Conservation (phyloP, 2,888 invertebrate genomes). For the Aphrophora alni region DNA sequence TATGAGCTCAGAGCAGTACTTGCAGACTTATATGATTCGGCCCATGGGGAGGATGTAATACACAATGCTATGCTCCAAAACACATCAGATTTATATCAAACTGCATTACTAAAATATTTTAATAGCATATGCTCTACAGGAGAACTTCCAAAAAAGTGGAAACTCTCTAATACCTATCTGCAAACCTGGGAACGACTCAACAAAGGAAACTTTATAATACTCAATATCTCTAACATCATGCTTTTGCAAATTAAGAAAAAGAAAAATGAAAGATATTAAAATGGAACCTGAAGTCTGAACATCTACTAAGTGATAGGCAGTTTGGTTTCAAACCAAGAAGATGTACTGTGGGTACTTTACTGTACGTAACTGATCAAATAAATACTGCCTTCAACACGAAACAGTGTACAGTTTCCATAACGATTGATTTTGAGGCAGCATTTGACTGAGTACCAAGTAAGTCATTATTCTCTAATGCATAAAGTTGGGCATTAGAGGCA, state of each 20-base stretch:
- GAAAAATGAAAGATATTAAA: not conserved
- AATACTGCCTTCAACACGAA: not conserved
- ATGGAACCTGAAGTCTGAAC: not conserved
- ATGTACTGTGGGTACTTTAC: not conserved
- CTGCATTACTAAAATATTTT: no score
- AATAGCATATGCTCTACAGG: not conserved
- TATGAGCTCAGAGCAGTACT: not conserved
- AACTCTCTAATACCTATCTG: not conserved
- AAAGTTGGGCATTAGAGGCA: not conserved
- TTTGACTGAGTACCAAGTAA: not conserved
- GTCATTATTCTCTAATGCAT: not conserved
- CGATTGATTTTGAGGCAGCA: not conserved
- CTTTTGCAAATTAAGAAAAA: not conserved
- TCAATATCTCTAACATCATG: not conserved
- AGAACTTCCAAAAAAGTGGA: not conserved
- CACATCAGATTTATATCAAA: not conserved
- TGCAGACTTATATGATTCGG: not conserved
- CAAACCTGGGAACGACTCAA: not conserved
- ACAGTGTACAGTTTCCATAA: not conserved
- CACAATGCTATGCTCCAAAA: not conserved
- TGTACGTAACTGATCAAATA: not conserved
- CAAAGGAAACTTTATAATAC: not conserved
- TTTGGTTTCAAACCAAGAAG: no score
- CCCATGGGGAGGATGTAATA: not conserved
- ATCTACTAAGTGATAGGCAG: not conserved